Evolutionary conservation across 2,113 vertebrate genomes (phyloP), one percentile per base, ranked within the genome.

Genomic region (Salvelinus sp.): DNA sequence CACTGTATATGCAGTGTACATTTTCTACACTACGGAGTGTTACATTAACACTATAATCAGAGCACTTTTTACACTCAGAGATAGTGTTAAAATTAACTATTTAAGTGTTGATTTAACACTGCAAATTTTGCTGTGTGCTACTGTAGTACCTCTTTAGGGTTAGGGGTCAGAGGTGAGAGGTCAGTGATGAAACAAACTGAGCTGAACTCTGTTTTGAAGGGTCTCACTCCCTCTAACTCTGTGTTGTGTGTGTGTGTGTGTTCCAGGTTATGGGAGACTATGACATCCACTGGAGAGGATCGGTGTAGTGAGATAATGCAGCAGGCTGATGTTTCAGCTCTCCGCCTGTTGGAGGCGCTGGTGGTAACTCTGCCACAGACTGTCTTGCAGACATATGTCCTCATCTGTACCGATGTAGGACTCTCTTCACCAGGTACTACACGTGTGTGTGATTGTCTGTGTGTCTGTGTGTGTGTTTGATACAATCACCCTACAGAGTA

Each of bases 291-390:
- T 1, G 48, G 75, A 0, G 62, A 75, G 25, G 4, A 50, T 28
- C 57, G 50, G 0, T 87, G 82, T 12, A 80, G 80, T 30, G 77
- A 89, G 75, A 85, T 92, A 84, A 88, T 90, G 79, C 93, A 91
- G 84, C 92, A 94, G 4, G 94, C 92, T 0, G 95, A 96, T 2
- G 90, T 87, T 0, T 93, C 91, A 0, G 93, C 91, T 14, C 86
- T 96, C 9, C 88, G 86, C 13, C 92, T 98, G 50, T 79, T 96
- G 30, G 95, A 96, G 79, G 93, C 93, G 3, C 85, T 96, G 80
- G 88, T 96, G 22, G 93, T 95, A 85, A 93, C 90, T 1, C 91
- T 94, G 33, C 96, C 96, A 4, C 81, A 95, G 76, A 93, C 96
- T 0, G 87, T 97, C 74, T 91, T 97, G 25, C 95, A 96, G 58